Base-by-base conservation (phyloP, 92 coral and sea anemone species). In the Palythoa grandiflora region DNA sequence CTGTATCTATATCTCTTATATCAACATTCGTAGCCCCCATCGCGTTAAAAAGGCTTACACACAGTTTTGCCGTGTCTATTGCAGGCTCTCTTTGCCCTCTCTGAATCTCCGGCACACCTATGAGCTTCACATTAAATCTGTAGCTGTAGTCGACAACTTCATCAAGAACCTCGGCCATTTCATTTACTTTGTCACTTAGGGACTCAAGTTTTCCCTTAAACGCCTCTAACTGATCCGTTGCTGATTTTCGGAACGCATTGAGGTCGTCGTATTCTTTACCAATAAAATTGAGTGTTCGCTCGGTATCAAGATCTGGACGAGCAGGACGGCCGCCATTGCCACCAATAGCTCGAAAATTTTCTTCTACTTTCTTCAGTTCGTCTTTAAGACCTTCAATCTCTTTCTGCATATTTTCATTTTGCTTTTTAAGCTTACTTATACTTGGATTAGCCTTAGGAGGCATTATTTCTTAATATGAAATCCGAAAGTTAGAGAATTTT, bases 1-100 rank as follows among this genome's bases (percentile, higher is more conserved):
- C 68, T 60, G 68, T 60, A 60, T 60, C 68, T 60, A 60, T 60
- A 60, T 60, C 68, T 60, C 68, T 60, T 60, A 60, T 14, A 60
- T 60, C 68, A 60, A 60, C 68, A 60, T 60, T 60, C 68, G 68
- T 60, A 60, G 68, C 68, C 68, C 68, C 68, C 68, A 60, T 60
- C 68, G 68, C 68, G 68, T 60, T 60, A 60, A 60, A 60, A 60
- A 60, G 68, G 68, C 68, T 60, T 2, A 60, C 68, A 60, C 68
- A 60, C 68, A 60, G 68, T 60, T 60, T 60, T 6, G 68, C 68
- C 68, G 50, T 44, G 50, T 16, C 73, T 13, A 16, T 20, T 20
- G 35, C 73, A 16, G 73, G 73, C 38, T 68, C 73, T 68, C 36
- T 17, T 68, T 68, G 35, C 37, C 35, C 73, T 68, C 10, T 17